Evolutionary conservation across 2,797 vertebrate genomes (phyloP), one percentile per base, ranked within the genome.

Genomic region (Mastacembelus armatus): DNA sequence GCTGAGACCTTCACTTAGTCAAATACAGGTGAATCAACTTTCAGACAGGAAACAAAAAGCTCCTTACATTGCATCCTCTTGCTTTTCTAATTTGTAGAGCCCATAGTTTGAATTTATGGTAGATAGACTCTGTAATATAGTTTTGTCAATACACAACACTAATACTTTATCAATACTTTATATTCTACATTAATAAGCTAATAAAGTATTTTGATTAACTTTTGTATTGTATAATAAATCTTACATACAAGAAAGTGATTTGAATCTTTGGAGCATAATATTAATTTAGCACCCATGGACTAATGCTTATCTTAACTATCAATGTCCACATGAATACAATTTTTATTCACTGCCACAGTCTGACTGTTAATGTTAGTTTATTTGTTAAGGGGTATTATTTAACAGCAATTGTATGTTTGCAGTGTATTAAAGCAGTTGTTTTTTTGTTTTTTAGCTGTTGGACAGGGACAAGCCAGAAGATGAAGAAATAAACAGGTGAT

Each of bases 401-500:
- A n/a, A n/a, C n/a, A n/a, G n/a, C n/a, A n/a, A n/a, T n/a, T n/a
- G n/a, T n/a, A n/a, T n/a, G n/a, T n/a, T n/a, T n/a, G 16, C 14
- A 36, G 22, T 24, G 8, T 5, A 21, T 19, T 45, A 6, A 63
- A 18, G n/a, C n/a, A 22, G 18, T 30, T 30, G 10, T 12, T 40
- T 30, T 43, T 22, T n/a, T 18, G n/a, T 18, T 27, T 24, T 26
- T 4, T 32, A 58, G 51, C 9, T 4, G 10, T 9, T 42, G 18
- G 10, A 42, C 18, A 19, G 33, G 3, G 47, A 42, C 2, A 18
- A 36, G 14, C 1, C 16, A 32, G 3, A 16, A 40, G 36, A 26
- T 26, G 43, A 36, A 72, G 5, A 38, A 55, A 47, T 42, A 38
- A 45, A 36, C 1, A 39, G n/a, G 38, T 38, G 43, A 50, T 4